Evolutionary conservation across 2,113 vertebrate species (phyloP).

Genomic region (Ramphastos sulfuratus): DNA sequence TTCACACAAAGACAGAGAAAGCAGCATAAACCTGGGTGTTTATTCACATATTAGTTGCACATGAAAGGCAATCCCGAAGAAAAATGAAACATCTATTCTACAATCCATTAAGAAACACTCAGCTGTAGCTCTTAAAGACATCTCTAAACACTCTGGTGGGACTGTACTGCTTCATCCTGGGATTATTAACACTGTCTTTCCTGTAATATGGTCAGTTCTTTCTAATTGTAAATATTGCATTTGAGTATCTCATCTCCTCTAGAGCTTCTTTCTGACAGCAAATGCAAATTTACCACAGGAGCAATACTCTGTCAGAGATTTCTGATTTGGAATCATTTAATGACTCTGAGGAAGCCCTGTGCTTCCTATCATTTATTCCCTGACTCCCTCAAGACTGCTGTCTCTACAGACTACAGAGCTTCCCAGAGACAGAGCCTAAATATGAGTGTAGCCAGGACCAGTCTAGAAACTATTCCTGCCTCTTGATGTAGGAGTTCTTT

Average conservation of each 20-base stretch:
- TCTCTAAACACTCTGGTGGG: neutral
- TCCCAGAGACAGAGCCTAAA: neutral
- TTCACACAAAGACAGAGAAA: constrained; percentile 4
- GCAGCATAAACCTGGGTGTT: constrained; percentile 11
- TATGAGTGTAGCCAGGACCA: neutral
- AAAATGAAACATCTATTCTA: neutral
- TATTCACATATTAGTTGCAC: constrained; percentile 37
- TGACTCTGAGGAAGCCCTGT: neutral
- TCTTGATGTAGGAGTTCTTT: accelerated
- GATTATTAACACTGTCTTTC: neutral
- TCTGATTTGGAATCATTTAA: neutral
- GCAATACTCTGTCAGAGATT: neutral
- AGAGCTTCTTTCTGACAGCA: neutral
- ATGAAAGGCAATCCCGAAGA: constrained; percentile 20
- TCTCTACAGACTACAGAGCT: neutral
- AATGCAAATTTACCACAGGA: neutral
- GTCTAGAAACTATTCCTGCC: neutral
- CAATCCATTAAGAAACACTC: constrained; percentile 17
- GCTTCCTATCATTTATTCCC: neutral
- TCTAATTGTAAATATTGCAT: neutral
- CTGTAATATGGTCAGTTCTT: neutral
- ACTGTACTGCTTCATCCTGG: neutral
- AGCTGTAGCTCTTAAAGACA: neutral
- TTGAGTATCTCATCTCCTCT: neutral
- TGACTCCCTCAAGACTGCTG: neutral